Base-by-base conservation (phyloP, 1,140 invertebrate genomes). In the Reticulitermes speratus region DNA sequence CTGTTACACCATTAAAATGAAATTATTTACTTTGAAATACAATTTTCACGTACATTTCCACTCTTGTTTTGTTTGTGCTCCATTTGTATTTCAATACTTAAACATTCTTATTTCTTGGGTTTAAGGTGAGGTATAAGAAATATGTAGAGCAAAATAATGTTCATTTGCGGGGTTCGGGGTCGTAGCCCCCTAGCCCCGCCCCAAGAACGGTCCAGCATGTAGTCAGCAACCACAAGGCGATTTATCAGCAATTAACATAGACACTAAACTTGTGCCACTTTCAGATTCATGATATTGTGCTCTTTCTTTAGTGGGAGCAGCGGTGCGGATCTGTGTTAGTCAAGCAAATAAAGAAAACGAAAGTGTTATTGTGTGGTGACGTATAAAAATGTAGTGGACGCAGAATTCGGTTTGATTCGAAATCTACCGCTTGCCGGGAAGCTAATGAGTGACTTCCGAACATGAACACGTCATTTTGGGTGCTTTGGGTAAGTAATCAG, bases 231-330 rank as follows among this genome's bases (percentile, higher is more conserved):
- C 21, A 25, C 25, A n/a, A 65, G 65, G 65, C 9, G 65, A 25
- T n/a, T n/a, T 30, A 30, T 7, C 65, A 30, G 65, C 65, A 75
- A 25, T 30, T 75, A 30, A 75, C 6, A 75, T 65, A 23, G 65
- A 75, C 65, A 30, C 25, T 75, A 75, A n/a, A 75, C 65, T 75
- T 75, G 65, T 75, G 65, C 65, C 65, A 75, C 65, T 75, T 30
- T 75, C n/a, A 75, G 65, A 75, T 30, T 75, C n/a, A 75, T 30
- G 25, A 30, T 14, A 75, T 14, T n/a, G 5, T 30, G 16, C n/a
- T 75, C 65, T 30, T 16, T 8, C 65, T 75, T 9, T 2, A 75
- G 65, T 30, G 65, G n/a, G 25, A 14, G 65, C 65, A 75, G 14
- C 65, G 65, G n/a, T 30, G 65, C 65, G 65, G 65, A 75, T n/a